Percentiles rank a stretch among this genome's conserved stretches.
Evolutionary conservation across 2,113 vertebrate genomes (phyloP).

Genomic region (Fulmarus glacialis): DNA sequence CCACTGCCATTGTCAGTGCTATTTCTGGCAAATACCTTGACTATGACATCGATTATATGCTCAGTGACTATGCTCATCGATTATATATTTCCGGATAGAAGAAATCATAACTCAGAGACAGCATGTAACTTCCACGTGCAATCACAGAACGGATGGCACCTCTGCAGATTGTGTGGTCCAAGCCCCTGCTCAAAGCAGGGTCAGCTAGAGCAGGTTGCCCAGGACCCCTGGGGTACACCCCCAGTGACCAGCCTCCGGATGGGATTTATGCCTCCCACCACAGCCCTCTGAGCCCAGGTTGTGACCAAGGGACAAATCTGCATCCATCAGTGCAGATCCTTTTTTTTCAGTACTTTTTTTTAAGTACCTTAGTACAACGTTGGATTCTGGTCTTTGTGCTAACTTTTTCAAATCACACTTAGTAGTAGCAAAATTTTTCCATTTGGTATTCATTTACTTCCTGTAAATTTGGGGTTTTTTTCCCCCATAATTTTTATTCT

Average conservation of each 20-base stretch:
- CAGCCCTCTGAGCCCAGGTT: neutral
- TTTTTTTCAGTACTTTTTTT: neutral
- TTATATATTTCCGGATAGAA: neutral
- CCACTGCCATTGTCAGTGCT: neutral
- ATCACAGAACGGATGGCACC: neutral
- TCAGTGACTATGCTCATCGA: no score
- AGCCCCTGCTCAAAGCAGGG: fast-evolving
- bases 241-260: neutral
- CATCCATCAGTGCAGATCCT: neutral
- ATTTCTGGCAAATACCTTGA: neutral
- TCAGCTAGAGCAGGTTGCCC: neutral
- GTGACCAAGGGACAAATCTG: neutral
- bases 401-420: neutral
- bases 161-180: neutral
- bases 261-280: neutral
- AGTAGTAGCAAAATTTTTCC: neutral
- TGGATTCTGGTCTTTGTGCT: neutral
- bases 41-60: neutral
- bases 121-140: neutral
- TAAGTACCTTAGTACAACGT: neutral
- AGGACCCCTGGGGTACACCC: neutral
- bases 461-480: neutral
- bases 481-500: neutral
- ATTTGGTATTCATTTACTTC: neutral
- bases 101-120: neutral